Percentiles rank a stretch among this genome's conserved stretches.
Evolutionary conservation across 2,113 vertebrate genomes (phyloP).

Genomic region (Serinus canaria): DNA sequence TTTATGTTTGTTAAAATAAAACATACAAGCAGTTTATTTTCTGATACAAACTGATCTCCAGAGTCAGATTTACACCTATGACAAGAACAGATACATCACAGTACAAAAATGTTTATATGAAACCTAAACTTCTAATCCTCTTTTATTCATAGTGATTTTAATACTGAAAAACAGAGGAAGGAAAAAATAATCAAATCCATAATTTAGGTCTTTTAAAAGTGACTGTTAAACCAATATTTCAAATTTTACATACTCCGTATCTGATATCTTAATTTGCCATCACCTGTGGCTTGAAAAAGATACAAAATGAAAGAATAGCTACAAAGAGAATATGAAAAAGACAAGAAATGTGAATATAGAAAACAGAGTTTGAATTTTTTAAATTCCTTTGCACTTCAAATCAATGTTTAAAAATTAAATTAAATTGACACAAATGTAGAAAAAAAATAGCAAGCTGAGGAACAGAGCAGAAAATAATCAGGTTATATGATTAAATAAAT

Average conservation of each 20-base stretch:
- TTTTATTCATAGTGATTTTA: not conserved
- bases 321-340: not conserved
- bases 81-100: not conserved
- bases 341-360: not conserved
- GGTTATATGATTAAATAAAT: not conserved
- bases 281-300: not conserved
- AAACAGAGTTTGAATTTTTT: not conserved
- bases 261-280: not conserved
- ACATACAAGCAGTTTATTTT: not conserved
- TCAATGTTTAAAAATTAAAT: not conserved
- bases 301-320: not conserved
- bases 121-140: not conserved
- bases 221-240: not conserved
- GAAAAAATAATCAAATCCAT: not conserved
- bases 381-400: not conserved
- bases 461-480: not conserved
- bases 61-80: not conserved
- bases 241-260: not conserved
- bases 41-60: not conserved
- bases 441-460: not conserved
- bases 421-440: not conserved
- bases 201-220: not conserved
- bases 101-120: not conserved
- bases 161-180: not conserved
- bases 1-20: not conserved